Base-by-base conservation (phyloP, 2,797 vertebrate species). In the Coranthus polyacanthus region DNA sequence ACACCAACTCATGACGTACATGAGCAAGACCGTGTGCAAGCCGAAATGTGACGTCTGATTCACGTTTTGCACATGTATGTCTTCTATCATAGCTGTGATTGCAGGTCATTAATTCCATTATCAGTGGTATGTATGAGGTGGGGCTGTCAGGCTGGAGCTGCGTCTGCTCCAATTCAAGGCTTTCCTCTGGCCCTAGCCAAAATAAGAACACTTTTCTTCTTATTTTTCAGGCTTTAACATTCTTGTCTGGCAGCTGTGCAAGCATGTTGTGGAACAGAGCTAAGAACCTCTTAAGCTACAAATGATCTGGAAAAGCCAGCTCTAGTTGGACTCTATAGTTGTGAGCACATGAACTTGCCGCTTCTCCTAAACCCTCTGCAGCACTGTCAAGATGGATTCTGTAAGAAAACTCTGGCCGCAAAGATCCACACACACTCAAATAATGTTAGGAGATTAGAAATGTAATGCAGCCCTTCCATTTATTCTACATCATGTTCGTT, bases 191-290 rank as follows among this genome's bases (percentile, higher is more conserved):
- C 51, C 66, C 55, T 0, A 29, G 47, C 72, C 77, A 70, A 61
- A 75, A 78, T 54, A 69, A 68, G 61, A 86, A 13, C 65, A 51
- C 69, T 64, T 84, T 72, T 68, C 68, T 45, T 60, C 42, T 67
- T 69, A 72, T 70, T 82, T 81, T 79, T 79, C 74, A 73, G 32
- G 43, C 72, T 75, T 78, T 52, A 58, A 62, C 79, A 74, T 82
- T 82, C 71, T 86, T 86, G 66, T 76, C 81, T 87, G 75, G 81
- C 87, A 88, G 85, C 83, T 76, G 74, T 47, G 70, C 42, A 41
- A 72, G 78, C 78, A 72, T 82, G 78, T 82, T 83, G 73, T 77
- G 73, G 81, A 87, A 86, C 78, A 77, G 69, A 61, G 70, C 66
- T 65, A 72, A 87, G 84, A 78, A 84, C 66, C 78, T 85, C 78